Evolutionary conservation across 30 jellyfish, hydroid and myxozoan species (phyloP).

Genomic region (Aurelia aurita): DNA sequence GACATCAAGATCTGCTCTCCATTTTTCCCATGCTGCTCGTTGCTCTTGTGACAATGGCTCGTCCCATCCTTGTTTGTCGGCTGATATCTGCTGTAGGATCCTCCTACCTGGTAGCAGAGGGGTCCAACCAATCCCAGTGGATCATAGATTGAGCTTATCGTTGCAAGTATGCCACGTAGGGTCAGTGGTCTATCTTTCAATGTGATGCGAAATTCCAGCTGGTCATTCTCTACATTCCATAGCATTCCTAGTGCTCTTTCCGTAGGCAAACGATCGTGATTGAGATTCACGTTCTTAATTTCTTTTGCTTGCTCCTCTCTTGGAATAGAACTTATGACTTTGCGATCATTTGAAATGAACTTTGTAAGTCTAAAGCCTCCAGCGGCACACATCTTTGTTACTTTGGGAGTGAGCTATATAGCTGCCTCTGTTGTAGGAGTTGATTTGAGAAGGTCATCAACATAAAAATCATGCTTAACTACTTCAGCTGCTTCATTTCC

Average conservation of each 20-base stretch:
- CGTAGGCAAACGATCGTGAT: conserved; percentile 30
- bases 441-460: conserved; percentile 36
- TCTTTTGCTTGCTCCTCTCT: conserved; percentile 43
- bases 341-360: conserved; percentile 42
- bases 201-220: conserved; percentile 36
- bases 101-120: conserved; percentile 32
- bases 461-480: conserved; percentile 16
- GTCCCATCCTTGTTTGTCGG: too few species aligned
- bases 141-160: conserved; percentile 64
- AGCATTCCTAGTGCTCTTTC: conserved; percentile 54
- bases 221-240: neutral
- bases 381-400: conserved; percentile 17
- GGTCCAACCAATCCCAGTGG: conserved; percentile 58
- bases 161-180: conserved; percentile 46
- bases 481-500: conserved; percentile 15
- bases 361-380: conserved; percentile 47
- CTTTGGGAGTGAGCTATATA: conserved; percentile 7
- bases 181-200: conserved; percentile 46
- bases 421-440: neutral
- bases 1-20: conserved; percentile 34
- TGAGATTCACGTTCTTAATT: conserved; percentile 30
- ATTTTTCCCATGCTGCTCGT: too few species aligned
- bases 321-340: conserved; percentile 42
- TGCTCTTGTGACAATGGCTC: too few species aligned
- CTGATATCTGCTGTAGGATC: conserved; percentile 39